Base-by-base conservation (phyloP, 2,797 vertebrate species). In the Enteromius viviparus region DNA sequence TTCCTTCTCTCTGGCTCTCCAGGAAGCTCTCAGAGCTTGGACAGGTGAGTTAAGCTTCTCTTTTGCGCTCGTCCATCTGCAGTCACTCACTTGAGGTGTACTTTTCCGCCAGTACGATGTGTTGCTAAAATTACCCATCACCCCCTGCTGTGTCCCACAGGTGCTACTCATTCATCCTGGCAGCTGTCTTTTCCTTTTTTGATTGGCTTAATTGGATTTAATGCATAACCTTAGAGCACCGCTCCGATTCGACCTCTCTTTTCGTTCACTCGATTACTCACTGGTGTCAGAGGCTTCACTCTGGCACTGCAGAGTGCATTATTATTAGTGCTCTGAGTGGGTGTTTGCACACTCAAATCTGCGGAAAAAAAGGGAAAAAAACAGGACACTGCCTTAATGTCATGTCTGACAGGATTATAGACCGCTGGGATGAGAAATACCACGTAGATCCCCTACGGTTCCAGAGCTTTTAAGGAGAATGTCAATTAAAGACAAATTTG, bases 11-110 rank as follows among this genome's bases (percentile, higher is more conserved):
- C 94, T 77, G 94, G 90, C 90, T 87, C 85, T 86, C 85, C 47
- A 58, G 92, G 93, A 87, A 91, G 94, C 86, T 95, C 89, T 3
- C 91, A 93, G 76, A 96, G 90, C 90, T 92, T 95, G 89, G 95
- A 93, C 94, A 95, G 97, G 97, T 99, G 92, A 95, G 95, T 84
- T 72, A 47, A 71, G 66, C 72, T 21, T 47, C 74, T 66, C 70
- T 78, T 71, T 40, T 19, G 15, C 21, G 53, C 74, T 78, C 60
- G 10, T 37, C 19, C 71, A 34, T 80, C 51, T 45, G 53, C 19
- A 42, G 42, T 72, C 37, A 64, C 34, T 40, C 70, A 60, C 79
- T 42, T 62, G 17, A 80, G 74, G 55, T 42, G 80, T 58, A 40
- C 51, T 71, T 8, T 74, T 66, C 34, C 15, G 23, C 49, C 49